Percentiles rank a stretch among this genome's conserved stretches.
Conservation (phyloP, 2,888 invertebrate species). For the Tetramorium bicarinatum region DNA sequence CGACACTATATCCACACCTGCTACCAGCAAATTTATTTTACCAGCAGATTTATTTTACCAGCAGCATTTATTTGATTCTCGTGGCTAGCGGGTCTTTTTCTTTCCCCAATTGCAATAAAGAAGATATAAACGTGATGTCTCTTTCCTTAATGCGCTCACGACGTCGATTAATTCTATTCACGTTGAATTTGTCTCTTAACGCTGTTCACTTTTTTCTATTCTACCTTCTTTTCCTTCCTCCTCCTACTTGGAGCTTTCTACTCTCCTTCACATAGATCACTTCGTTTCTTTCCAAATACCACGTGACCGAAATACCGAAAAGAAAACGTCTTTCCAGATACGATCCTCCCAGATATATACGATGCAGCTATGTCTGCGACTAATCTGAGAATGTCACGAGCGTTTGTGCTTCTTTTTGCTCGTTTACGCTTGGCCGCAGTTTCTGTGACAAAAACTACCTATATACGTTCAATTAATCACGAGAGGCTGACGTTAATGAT, state of each 20-base stretch:
- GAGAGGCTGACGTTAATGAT: conserved; percentile 68
- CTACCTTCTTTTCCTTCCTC: conserved; percentile 24
- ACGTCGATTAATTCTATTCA: conserved; percentile 46
- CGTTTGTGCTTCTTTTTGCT: conserved; percentile 41
- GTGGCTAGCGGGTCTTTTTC: conserved; percentile 5
- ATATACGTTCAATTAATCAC: conserved; percentile 71
- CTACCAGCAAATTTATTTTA: too few relatives aligned
- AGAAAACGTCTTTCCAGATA: conserved; percentile 9
- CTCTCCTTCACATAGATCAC: neutral
- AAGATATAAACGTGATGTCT: conserved; percentile 42
- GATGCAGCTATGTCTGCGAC: conserved; percentile 20
- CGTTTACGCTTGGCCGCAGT: conserved; percentile 20
- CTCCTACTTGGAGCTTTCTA: neutral
- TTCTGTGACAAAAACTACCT: conserved; percentile 46
- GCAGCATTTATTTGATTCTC: conserved; percentile 34
- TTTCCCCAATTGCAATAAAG: neutral
- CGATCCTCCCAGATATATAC: conserved; percentile 12
- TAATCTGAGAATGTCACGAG: conserved; percentile 50
- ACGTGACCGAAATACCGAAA: conserved; percentile 45
- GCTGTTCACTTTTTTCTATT: conserved; percentile 38
- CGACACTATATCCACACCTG: neutral
- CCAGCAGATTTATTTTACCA: neutral
- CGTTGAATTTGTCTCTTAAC: conserved; percentile 52
- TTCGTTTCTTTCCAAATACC: conserved; percentile 30
- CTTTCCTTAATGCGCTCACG: conserved; percentile 22